Conservation (phyloP, 2,888 invertebrate genomes). For the Bruchidius siliquastri region DNA sequence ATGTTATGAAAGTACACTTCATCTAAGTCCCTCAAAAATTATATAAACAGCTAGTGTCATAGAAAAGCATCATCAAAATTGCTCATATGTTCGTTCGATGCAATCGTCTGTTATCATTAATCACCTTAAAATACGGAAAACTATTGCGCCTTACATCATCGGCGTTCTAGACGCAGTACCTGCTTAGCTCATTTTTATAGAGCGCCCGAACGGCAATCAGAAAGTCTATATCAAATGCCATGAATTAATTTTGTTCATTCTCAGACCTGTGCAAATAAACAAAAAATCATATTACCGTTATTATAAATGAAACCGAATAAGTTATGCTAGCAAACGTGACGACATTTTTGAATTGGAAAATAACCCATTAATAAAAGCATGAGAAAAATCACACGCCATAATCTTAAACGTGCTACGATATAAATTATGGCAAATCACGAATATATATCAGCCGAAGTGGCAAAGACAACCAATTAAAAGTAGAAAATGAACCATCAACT, state of each 20-base stretch:
- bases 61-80: too few species aligned
- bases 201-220: too few species aligned
- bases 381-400: background rate
- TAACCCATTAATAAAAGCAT: background rate
- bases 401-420: background rate
- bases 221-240: too few species aligned
- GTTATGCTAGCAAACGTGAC: background rate
- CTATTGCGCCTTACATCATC: too few species aligned
- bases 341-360: background rate
- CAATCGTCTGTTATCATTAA: too few species aligned
- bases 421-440: background rate
- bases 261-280: background rate
- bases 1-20: too few species aligned
- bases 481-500: background rate
- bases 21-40: too few species aligned
- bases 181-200: too few species aligned
- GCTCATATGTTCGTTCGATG: too few species aligned
- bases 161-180: too few species aligned
- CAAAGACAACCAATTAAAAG: background rate
- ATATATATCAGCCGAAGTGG: background rate
- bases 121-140: too few species aligned
- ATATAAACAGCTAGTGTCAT: too few species aligned
- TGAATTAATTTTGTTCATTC: background rate
- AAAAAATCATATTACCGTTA: background rate
- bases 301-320: background rate